These are phyloP conservation scores for Bos javanicus DNA, from an alignment of 2,113 vertebrate species.

Conservation along the genomic window DNA sequence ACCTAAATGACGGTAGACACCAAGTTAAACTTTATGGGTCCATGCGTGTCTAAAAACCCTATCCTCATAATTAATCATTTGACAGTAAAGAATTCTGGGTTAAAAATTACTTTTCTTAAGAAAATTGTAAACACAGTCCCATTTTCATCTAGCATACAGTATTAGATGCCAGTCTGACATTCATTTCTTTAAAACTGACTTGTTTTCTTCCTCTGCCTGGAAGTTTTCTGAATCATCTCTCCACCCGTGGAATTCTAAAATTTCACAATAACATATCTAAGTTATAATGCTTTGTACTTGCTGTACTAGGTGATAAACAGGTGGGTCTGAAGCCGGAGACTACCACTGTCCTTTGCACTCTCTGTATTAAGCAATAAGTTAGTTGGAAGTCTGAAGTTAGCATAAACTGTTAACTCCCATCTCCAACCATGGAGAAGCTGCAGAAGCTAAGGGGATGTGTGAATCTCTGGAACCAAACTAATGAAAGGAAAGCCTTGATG, in stretches of 20 bases:
- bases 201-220: background rate
- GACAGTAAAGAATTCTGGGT: background rate
- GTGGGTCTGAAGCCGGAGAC: background rate
- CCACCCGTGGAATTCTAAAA: background rate
- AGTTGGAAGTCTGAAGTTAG: background rate
- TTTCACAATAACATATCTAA: background rate
- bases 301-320: background rate
- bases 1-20: background rate
- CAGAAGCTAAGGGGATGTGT: background rate
- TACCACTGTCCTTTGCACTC: too few relatives aligned
- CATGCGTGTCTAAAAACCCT: background rate
- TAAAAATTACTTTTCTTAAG: background rate
- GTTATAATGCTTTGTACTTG: background rate
- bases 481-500: background rate
- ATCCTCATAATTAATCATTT: background rate
- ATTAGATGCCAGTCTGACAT: background rate
- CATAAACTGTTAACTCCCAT: background rate
- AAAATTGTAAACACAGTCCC: background rate
- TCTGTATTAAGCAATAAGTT: background rate
- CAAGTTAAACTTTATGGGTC: background rate
- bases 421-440: background rate
- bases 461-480: background rate
- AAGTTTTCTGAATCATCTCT: background rate
- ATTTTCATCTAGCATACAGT: background rate
- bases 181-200: constrained; percentile 13